phyloP scores from a whole-genome alignment of 2,888 invertebrate genomes.

The Drosophila eohydei region DNA sequence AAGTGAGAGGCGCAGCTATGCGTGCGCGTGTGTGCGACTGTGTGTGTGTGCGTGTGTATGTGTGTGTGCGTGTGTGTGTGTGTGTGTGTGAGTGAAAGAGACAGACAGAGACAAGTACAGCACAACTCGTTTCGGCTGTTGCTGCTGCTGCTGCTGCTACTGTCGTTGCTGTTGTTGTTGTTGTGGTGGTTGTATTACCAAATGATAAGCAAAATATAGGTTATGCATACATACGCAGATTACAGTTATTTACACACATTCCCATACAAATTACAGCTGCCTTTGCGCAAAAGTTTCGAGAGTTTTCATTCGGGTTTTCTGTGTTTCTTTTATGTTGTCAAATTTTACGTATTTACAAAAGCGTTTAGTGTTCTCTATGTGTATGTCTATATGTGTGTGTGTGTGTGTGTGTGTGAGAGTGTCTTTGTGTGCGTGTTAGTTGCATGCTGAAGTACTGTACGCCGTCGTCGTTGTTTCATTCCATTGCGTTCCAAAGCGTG shows the following conservation, averaged over 20 bases:
- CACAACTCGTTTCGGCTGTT: slow-evolving; percentile 26
- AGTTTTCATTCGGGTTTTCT: background rate
- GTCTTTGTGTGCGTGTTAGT: slow-evolving; percentile 26
- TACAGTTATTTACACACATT: slow-evolving; percentile 64
- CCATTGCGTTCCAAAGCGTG: slow-evolving; percentile 63
- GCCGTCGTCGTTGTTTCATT: slow-evolving; percentile 44
- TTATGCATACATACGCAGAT: slow-evolving; percentile 59
- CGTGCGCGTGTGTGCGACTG: background rate
- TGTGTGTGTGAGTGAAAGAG: background rate
- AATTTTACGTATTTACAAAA: slow-evolving; percentile 50
- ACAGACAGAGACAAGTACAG: slow-evolving; percentile 2
- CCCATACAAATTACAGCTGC: slow-evolving; percentile 60
- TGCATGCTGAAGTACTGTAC: slow-evolving; percentile 51
- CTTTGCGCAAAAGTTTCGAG: slow-evolving; percentile 10
- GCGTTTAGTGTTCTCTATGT: slow-evolving; percentile 30
- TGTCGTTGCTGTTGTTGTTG: slow-evolving; percentile 4
- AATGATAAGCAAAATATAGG: slow-evolving; percentile 6
- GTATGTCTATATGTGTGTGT: slow-evolving; percentile 6
- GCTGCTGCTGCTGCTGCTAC: slow-evolving; percentile 26
- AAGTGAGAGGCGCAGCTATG: slow-evolving; percentile 3
- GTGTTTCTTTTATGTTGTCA: background rate
- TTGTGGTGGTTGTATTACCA: slow-evolving; percentile 26
- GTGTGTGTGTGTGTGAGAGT: slow-evolving; percentile 22
- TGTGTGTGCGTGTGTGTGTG: background rate
- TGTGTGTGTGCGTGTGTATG: background rate